Evolutionary conservation across 1,140 invertebrate genomes (phyloP), one percentile per base, ranked within the genome.

Genomic region (Ephestia elutella): DNA sequence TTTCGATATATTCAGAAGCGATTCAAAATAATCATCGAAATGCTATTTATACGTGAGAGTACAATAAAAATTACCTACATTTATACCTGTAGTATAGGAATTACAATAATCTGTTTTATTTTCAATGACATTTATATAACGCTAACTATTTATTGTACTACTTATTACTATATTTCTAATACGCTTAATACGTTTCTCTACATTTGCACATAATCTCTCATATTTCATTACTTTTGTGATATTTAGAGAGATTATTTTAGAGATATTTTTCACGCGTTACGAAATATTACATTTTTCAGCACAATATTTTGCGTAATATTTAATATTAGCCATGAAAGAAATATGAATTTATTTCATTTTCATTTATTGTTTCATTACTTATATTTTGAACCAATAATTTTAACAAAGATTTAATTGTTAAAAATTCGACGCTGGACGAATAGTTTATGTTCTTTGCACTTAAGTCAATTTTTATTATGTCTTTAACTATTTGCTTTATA

Each of bases 31-130:
- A 5, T 25, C 2, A 35, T 9, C 13, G 4, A 13, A 5, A 35
- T 15, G 38, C 1, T 44, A 44, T 25, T 13, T 21, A 21, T 67
- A 67, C 64, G 63, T 82, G 80, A 77, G 79, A 85, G 80, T 79
- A 82, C 80, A 81, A 44, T 44, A 38, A 9, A 38, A 38, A 11
- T 38, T n/a, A n/a, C n/a, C 2, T 38, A 38, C 2, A 28, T 28
- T 28, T 28, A 28, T n/a, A n/a, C n/a, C n/a, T n/a, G n/a, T n/a
- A n/a, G n/a, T n/a, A n/a, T n/a, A n/a, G 8, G 3, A 28, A 28
- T 28, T 3, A 5, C 30, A 32, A 32, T 7, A 10, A 32, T 10
- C 11, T 11, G 9, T 10, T 32, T 32, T 9, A 32, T 32, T 4
- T 32, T 28, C 25, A 32, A 11, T 4, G 3, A 32, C 9, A 7